Evolutionary conservation across 2,888 invertebrate genomes (phyloP), one percentile per base, ranked within the genome.

Genomic region (Pachliopta kotzebuea): DNA sequence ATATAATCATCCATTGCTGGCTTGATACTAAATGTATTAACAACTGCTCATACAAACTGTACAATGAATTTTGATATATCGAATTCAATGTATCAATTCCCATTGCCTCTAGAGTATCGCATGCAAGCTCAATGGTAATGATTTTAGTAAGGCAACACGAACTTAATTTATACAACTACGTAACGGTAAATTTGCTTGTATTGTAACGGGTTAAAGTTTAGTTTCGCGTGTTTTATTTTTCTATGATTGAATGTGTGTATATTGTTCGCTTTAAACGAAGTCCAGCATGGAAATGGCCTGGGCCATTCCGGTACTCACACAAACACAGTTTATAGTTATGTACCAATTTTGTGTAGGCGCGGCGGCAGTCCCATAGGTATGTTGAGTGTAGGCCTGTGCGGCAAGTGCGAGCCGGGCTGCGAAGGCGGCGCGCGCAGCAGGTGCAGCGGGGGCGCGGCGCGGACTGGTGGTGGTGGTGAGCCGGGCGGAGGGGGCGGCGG

Each of bases 401-500:
- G 9, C 24, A n/a, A 29, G 31, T 18, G 52, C n/a, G 58, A 14
- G 58, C 37, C 21, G 58, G 52, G 45, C 49, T 2, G 24, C 23
- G 65, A 52, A 55, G 69, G 64, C 55, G 55, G 66, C 57, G 57
- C 63, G 56, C 69, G 72, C 71, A 69, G 70, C 59, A 68, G 67
- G 62, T 67, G 71, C n/a, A 65, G 37, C 62, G 72, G 62, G 45
- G 57, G 68, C 45, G 62, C 67, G 26, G 64, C 62, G 52, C 66
- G 67, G 42, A 63, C 63, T 26, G 74, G 74, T 17, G 80, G 80
- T 0, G 88, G 88, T 0, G 89, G 89, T 2, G 83, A 79, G 69
- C 85, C 86, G n/a, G 88, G 84, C 2, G 91, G 92, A 23, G 92
- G 88, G 3, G 89, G 89, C 0, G 92, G 92, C 1, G 92, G 92